Evolutionary conservation across 2,113 vertebrate species (phyloP).

Genomic region (Thermophis baileyi): DNA sequence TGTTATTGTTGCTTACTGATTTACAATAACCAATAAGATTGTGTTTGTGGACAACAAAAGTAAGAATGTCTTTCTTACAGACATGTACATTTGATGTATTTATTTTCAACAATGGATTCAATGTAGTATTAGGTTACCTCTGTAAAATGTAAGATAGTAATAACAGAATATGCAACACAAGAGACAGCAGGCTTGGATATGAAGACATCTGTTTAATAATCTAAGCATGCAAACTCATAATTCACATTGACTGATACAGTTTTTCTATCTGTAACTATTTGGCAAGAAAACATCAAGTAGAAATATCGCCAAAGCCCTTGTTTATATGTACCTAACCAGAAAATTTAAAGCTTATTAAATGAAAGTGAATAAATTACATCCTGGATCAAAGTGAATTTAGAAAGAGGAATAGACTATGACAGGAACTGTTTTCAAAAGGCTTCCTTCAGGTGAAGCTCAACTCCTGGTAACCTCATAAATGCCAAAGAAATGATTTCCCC

Average conservation of each 20-base stretch:
- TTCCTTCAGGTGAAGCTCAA: background rate
- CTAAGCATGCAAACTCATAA: background rate
- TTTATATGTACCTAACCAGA: background rate
- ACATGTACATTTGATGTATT: background rate
- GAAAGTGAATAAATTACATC: background rate
- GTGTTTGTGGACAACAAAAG: background rate
- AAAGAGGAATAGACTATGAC: background rate
- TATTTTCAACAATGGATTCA: background rate
- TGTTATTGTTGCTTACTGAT: background rate
- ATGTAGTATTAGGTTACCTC: background rate
- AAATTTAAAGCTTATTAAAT: background rate
- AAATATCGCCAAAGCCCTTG: background rate
- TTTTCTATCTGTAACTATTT: slow-evolving; percentile 4
- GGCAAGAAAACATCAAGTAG: background rate
- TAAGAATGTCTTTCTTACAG: background rate
- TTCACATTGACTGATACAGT: background rate
- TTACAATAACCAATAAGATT: background rate
- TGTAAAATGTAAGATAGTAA: background rate
- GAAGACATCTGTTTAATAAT: background rate
- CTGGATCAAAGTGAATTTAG: background rate
- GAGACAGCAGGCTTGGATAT: background rate
- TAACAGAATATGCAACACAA: background rate
- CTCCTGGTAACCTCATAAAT: background rate
- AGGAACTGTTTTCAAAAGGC: background rate
- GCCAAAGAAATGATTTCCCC: background rate